These are phyloP conservation scores for Engraulis encrasicolus DNA, from an alignment of 2,113 vertebrate species.

Conservation along the genomic window DNA sequence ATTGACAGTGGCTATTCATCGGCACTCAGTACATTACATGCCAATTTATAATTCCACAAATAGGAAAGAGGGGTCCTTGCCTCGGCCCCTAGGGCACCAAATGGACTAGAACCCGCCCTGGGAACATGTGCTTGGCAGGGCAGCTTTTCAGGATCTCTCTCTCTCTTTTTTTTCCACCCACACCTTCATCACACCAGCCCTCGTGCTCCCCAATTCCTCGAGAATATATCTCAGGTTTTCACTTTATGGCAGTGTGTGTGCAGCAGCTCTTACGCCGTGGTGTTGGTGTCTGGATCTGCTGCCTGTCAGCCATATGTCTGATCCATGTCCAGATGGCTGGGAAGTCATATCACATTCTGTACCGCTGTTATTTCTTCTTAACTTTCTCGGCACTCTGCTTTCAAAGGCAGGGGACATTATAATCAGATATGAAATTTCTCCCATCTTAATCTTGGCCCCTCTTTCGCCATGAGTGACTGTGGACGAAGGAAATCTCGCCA, in stretches of 20 bases:
- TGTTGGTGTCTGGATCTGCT: constrained; percentile 55
- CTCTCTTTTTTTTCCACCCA: not conserved
- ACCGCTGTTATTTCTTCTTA: constrained; percentile 38
- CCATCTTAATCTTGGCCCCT: constrained; percentile 3
- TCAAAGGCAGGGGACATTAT: constrained; percentile 42
- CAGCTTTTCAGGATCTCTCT: constrained; percentile 48
- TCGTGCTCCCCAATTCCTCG: constrained; percentile 17
- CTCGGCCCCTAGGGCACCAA: too few species aligned
- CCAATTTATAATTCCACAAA: too few species aligned
- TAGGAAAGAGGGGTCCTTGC: too few species aligned
- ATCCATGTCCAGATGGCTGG: constrained; percentile 53
- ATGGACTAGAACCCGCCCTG: too few species aligned
- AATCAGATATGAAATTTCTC: constrained; percentile 47
- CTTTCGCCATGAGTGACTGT: constrained; percentile 1
- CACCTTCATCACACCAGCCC: not conserved
- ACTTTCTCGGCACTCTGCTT: constrained; percentile 32
- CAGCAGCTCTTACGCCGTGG: constrained; percentile 48
- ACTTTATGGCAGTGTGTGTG: constrained; percentile 55
- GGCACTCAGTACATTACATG: too few species aligned
- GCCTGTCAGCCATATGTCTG: constrained; percentile 55
- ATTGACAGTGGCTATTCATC: too few species aligned
- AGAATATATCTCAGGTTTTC: constrained; percentile 48
- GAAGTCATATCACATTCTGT: constrained; percentile 52
- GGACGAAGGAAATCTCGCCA: not conserved
- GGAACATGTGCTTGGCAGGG: constrained; percentile 22